Base-by-base conservation (phyloP, 64 coral and sea anemone species). In the Montipora capricornis region DNA sequence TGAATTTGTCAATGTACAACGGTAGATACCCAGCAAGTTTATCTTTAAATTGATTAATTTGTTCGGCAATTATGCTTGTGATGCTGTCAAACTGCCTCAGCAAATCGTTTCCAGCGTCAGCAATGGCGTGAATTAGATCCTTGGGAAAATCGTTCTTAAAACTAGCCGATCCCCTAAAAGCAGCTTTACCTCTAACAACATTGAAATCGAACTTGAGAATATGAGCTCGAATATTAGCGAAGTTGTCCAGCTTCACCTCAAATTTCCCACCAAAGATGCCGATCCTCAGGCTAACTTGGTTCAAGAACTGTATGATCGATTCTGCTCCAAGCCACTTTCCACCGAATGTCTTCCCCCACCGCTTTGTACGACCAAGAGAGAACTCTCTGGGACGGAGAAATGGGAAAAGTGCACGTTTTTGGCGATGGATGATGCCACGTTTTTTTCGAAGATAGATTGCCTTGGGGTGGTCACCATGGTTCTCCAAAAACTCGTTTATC, bases 131-230 rank as follows among this genome's bases (percentile, higher is more conserved):
- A 61, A 98, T 98, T 26, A 98, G 92, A 71, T 98, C 97, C 67
- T 98, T 98, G 16, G 97, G 97, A 51, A 98, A 92, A 80, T 98
- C 97, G 47, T 98, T 98, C 79, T 98, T 98, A 19, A 96, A 98
- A 75, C 97, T 96, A 19, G 97, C 97, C 6, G 97, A 87, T 37
- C 89, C 95, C 83, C 92, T 99, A 60, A 99, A 99, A 6, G 97
- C 97, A n/a, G 97, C 97, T 81, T 99, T 99, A 16, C 97, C 97
- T 2, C 89, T 91, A 14, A 96, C 78, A 7, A 99, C 79, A 20
- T 99, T 85, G 89, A 96, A 99, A 13, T 73, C 20, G 78, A 92
- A 94, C 66, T 87, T 94, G 17, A 99, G 58, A 77, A 99, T 87
- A 20, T 96, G 84, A 81, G 89, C 94, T 26, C 83, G 69, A 73